Percentiles rank a stretch among this genome's conserved stretches.
Evolutionary conservation across 2,888 invertebrate species (phyloP).

Genomic region (Caenorhabditis wallacei): DNA sequence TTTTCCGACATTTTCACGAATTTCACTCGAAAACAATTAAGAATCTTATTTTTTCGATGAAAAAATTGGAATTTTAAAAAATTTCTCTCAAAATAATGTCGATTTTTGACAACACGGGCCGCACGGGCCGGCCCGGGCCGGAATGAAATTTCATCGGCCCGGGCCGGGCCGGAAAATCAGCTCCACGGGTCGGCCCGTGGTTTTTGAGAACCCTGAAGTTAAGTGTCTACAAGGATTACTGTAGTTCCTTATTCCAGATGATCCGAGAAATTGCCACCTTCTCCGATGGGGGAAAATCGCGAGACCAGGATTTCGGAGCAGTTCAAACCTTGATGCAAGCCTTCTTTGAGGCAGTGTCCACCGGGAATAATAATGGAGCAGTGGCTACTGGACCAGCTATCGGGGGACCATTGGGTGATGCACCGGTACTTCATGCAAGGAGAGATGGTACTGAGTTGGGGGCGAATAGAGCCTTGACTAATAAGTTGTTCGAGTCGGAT

Average conservation of each 20-base stretch:
- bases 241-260: conserved; percentile 70
- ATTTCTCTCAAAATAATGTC: too few species aligned
- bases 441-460: conserved; percentile 81
- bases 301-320: conserved; percentile 69
- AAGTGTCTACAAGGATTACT: too few species aligned
- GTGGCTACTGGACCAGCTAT: conserved; percentile 21
- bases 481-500: conserved; percentile 81
- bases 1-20: too few species aligned
- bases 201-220: too few species aligned
- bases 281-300: conserved; percentile 61
- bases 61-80: too few species aligned
- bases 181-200: too few species aligned
- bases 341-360: conserved; percentile 75
- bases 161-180: too few species aligned
- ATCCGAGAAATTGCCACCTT: conserved; percentile 70
- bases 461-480: conserved; percentile 78
- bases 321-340: conserved; percentile 78
- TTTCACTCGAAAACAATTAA: too few species aligned
- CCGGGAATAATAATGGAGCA: conserved; percentile 53
- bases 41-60: too few species aligned
- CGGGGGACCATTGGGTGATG: conserved; percentile 40
- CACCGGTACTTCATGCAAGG: conserved; percentile 68
- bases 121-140: too few species aligned
- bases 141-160: too few species aligned
- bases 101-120: too few species aligned